Base-by-base conservation (phyloP, 2,113 vertebrate species). In the Corvus moneduloides region DNA sequence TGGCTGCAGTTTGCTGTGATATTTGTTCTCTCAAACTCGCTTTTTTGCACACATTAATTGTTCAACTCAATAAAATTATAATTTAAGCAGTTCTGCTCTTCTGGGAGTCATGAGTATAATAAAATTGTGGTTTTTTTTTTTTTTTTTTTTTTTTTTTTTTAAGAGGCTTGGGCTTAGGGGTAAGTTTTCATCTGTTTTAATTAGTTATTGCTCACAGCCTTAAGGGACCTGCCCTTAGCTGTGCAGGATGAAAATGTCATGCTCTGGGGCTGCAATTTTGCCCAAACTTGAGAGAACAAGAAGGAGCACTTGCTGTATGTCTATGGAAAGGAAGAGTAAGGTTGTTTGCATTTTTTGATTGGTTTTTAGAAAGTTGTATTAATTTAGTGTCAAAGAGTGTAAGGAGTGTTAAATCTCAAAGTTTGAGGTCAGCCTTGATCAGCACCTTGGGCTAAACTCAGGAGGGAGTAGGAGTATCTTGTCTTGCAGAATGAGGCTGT, bases 1-100 rank as follows among this genome's bases (percentile, higher is more conserved):
- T 35, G 46, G 33, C 81, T 83, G 33, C 7, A 52, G 30, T 67
- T 87, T 75, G 73, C 85, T 51, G 39, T 66, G 61, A 1, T 73
- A 58, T 71, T 96, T 69, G 55, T 72, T 48, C 58, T 61, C 72
- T 69, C 37, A 63, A 58, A 64, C 37, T 48, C 1, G 0, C 69
- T 49, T 91, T 37, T 91, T 73, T 91, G 83, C 64, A 52, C 71
- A 17, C 44, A 84, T 75, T 94, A 82, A 89, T 91, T 51, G 26
- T 27, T 6, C 39, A 56, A 10, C 23, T 93, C 66, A 51, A 39
- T 84, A 35, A 49, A 90, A 67, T 59, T 56, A 44, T 51, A 67
- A 68, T 89, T 91, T 63, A 68, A 67, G 66, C 5, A 58, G 19
- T 33, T 91, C 61, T 32, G 19, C 89, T 82, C 52, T 96, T 49